Conservation (phyloP, 2,888 invertebrate species). For the Sarcophaga carnaria region DNA sequence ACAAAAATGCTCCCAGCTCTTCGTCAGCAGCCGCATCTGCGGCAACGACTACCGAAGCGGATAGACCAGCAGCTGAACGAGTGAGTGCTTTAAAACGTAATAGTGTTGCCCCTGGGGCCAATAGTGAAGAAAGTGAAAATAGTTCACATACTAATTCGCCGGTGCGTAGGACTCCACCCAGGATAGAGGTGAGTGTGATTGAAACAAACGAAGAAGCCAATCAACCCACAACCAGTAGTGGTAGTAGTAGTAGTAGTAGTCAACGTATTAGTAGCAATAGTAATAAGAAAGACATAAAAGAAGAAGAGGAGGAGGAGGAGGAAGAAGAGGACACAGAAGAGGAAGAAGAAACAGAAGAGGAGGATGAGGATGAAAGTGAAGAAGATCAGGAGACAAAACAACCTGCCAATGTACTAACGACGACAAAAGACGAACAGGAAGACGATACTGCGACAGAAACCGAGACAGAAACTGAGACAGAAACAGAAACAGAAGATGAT, state of each 20-base stretch:
- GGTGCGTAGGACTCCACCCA: conserved; percentile 87
- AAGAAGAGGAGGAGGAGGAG: conserved; percentile 46
- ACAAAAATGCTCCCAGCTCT: conserved; percentile 87
- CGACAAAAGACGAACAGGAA: conserved; percentile 36
- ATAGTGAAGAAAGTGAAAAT: conserved; percentile 84
- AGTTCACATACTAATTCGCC: conserved; percentile 83
- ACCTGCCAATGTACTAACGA: conserved; percentile 25
- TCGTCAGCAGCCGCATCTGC: conserved; percentile 82
- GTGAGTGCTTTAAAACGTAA: conserved; percentile 82
- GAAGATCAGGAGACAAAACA: conserved; percentile 12
- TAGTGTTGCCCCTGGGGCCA: conserved; percentile 73
- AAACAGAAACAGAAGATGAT: conserved; percentile 37
- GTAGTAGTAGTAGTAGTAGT: conserved; percentile 54
- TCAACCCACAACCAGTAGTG: conserved; percentile 29
- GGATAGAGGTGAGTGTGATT: conserved; percentile 89
- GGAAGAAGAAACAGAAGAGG: conserved; percentile 66
- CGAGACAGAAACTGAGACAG: conserved; percentile 67
- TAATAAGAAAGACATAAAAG: conserved; percentile 39
- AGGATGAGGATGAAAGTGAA: conserved; percentile 61
- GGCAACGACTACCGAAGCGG: conserved; percentile 82
- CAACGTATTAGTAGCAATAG: conserved; percentile 31
- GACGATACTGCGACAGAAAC: conserved; percentile 45
- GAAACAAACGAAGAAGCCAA: conserved; percentile 77
- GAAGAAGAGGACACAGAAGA: conserved; percentile 60
- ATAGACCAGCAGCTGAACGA: conserved; percentile 83